phyloP scores from a whole-genome alignment of 2,113 vertebrate species.

The Chamaetylas fuelleborni region DNA sequence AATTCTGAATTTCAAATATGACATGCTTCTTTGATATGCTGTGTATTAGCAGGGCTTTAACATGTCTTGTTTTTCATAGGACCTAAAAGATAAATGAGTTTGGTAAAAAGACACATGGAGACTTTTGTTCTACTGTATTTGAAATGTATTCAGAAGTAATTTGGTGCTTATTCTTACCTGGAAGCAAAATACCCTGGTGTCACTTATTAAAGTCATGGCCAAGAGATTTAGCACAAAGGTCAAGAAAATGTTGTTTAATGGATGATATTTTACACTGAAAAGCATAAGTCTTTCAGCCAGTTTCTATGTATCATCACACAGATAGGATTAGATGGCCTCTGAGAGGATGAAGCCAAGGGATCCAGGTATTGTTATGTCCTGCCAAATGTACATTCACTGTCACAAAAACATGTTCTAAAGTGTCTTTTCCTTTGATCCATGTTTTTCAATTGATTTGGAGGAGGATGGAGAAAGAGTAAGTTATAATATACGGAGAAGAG shows the following conservation, averaged over 20 bases:
- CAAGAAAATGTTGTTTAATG: background rate
- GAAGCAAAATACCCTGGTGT: background rate
- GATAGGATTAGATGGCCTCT: background rate
- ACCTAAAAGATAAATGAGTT: background rate
- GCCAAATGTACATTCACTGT: background rate
- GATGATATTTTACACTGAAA: background rate
- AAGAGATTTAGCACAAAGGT: background rate
- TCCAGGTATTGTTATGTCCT: background rate
- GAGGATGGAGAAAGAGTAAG: background rate
- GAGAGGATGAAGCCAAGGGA: background rate
- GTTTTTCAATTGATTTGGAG: slow-evolving; percentile 12
- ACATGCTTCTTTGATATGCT: background rate
- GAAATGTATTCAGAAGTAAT: background rate
- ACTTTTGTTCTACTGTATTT: background rate
- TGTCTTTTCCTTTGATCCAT: slow-evolving; percentile 5
- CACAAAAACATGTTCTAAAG: background rate
- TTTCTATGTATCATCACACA: background rate
- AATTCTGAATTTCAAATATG: background rate
- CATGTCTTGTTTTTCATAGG: background rate
- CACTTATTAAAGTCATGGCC: background rate
- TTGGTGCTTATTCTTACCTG: background rate
- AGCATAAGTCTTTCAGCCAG: background rate
- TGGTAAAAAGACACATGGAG: background rate
- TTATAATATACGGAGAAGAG: background rate
- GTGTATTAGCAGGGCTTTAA: background rate